phyloP scores from a whole-genome alignment of 2,113 vertebrate species.

The Ciconia maguari region DNA sequence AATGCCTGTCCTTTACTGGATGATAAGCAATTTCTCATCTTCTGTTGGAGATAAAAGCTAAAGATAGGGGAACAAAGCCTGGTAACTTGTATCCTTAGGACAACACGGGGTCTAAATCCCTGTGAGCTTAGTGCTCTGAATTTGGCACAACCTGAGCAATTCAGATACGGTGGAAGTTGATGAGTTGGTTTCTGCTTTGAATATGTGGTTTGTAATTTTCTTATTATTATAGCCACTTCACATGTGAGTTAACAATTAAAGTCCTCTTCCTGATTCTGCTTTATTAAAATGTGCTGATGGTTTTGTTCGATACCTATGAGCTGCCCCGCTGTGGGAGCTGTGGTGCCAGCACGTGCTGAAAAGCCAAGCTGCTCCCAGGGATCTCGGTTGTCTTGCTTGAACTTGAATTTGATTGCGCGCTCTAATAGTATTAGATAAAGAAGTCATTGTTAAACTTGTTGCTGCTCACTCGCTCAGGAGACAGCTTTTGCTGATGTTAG shows the following conservation, averaged over 20 bases:
- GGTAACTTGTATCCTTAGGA: not conserved
- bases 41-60: not conserved
- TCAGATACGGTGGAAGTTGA: not conserved
- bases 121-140: not conserved
- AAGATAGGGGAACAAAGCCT: not conserved
- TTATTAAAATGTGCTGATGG: not conserved
- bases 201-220: not conserved
- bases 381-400: not conserved
- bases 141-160: not conserved
- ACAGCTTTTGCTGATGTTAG: not conserved
- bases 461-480: not conserved
- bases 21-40: not conserved
- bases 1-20: not conserved
- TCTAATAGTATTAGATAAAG: conserved; percentile 23
- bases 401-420: not conserved
- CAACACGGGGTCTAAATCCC: not conserved
- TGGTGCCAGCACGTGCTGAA: not conserved
- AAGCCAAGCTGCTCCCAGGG: not conserved
- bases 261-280: not conserved
- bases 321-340: not conserved
- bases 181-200: not conserved
- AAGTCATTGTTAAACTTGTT: conserved; percentile 19
- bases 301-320: not conserved
- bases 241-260: not conserved
- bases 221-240: not conserved